These are phyloP conservation scores for Hyla sarda DNA, from an alignment of 2,113 vertebrate genomes.

Conservation along the genomic window DNA sequence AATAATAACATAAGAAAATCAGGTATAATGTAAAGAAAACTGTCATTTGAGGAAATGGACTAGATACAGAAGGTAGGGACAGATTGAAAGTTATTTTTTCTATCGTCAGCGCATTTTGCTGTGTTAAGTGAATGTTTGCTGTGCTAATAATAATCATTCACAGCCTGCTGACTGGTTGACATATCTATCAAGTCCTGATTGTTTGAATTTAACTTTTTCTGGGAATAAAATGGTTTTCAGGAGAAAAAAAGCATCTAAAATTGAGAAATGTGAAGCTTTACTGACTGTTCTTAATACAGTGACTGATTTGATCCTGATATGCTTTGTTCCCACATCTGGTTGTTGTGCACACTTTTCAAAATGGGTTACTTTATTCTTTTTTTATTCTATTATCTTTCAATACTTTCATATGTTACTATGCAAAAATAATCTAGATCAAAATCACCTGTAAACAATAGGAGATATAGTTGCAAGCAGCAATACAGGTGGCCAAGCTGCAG, in stretches of 20 bases:
- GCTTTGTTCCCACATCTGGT: background rate
- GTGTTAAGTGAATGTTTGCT: background rate
- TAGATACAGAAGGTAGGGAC: background rate
- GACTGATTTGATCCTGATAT: background rate
- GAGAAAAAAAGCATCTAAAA: background rate
- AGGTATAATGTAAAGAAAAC: background rate
- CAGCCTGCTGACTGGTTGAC: background rate
- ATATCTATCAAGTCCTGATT: background rate
- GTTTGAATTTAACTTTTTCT: background rate
- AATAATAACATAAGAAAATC: background rate
- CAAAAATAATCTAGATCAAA: too few species aligned
- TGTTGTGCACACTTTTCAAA: background rate
- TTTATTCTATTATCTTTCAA: background rate
- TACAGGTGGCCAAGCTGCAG: too few species aligned
- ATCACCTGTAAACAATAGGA: too few species aligned
- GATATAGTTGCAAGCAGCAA: too few species aligned
- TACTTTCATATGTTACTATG: too few species aligned
- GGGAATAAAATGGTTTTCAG: background rate
- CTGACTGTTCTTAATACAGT: background rate
- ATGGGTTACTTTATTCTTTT: background rate
- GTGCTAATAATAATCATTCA: background rate
- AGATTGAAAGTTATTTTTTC: background rate
- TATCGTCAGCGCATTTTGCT: background rate
- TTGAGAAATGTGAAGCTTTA: background rate
- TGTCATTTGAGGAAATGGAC: background rate